phyloP scores from a whole-genome alignment of 2,888 invertebrate species.

The Drosophila emarginata region DNA sequence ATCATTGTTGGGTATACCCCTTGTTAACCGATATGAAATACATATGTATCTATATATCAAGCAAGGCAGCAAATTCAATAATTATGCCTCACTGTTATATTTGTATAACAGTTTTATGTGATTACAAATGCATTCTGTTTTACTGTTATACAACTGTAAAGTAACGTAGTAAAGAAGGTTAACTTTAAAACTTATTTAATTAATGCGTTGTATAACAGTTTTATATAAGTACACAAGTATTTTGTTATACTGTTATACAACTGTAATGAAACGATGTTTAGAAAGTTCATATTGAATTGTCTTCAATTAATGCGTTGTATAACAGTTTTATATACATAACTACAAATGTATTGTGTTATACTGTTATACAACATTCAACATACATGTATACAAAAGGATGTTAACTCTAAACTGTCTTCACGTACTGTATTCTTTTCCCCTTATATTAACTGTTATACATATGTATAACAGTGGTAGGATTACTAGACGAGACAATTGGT shows the following conservation, averaged over 20 bases:
- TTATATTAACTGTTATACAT: neutral
- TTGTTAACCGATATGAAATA: constrained; percentile 23
- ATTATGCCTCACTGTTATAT: neutral
- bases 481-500: neutral
- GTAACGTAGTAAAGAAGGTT: neutral
- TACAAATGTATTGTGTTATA: neutral
- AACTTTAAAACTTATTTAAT: no score
- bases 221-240: neutral
- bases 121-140: no score
- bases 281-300: no score
- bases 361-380: no score
- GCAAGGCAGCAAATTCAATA: no score
- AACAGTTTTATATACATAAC: neutral
- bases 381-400: no score
- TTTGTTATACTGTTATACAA: neutral
- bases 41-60: neutral
- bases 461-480: neutral
- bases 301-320: no score
- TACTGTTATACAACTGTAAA: neutral
- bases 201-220: neutral
- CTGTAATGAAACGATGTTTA: no score
- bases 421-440: no score
- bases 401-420: no score
- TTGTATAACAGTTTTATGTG: neutral
- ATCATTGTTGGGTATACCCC: constrained; percentile 38